A percentile compares a stretch with the other conserved stretches of the same genome.
Conservation (phyloP, 2,113 vertebrate species). For the Nansenia antarctica region DNA sequence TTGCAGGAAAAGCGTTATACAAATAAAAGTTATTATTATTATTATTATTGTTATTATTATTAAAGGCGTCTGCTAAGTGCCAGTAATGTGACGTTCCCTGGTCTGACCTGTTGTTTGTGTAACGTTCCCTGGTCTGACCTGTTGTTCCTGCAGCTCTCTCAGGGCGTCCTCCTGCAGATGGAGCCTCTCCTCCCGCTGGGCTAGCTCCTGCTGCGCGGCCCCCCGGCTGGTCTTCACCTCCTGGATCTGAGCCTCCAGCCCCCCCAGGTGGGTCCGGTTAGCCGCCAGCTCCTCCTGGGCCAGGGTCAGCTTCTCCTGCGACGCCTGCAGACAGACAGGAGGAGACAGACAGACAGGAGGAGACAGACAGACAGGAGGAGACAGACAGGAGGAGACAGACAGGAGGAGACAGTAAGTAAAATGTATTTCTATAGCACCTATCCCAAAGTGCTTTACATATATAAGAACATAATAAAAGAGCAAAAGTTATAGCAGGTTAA, state of each 20-base stretch:
- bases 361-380: neutral
- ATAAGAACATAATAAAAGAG: too few species aligned
- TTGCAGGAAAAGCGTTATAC: neutral
- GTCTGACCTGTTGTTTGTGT: neutral
- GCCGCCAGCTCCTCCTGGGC: slow-evolving; percentile 90
- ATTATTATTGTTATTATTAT: too few species aligned
- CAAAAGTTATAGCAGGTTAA: too few species aligned
- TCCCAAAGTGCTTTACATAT: too few species aligned
- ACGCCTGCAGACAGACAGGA: slow-evolving; percentile 67
- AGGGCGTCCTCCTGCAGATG: slow-evolving; percentile 78
- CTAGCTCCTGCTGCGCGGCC: slow-evolving; percentile 78
- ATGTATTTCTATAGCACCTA: too few species aligned
- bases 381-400: neutral
- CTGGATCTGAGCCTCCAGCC: slow-evolving; percentile 81
- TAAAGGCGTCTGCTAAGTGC: too few species aligned
- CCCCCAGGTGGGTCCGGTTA: slow-evolving; percentile 83
- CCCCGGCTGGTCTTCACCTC: slow-evolving; percentile 77
- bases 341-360: neutral
- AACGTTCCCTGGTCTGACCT: slow-evolving; percentile 77
- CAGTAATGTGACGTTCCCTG: too few species aligned
- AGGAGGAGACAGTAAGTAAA: too few species aligned
- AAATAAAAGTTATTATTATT: too few species aligned
- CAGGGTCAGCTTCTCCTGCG: slow-evolving; percentile 86
- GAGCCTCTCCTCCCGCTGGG: slow-evolving; percentile 79
- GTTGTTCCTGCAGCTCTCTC: slow-evolving; percentile 82